Conservation (phyloP, 2,888 invertebrate species). For the Dasysyrphus tricinctus region DNA sequence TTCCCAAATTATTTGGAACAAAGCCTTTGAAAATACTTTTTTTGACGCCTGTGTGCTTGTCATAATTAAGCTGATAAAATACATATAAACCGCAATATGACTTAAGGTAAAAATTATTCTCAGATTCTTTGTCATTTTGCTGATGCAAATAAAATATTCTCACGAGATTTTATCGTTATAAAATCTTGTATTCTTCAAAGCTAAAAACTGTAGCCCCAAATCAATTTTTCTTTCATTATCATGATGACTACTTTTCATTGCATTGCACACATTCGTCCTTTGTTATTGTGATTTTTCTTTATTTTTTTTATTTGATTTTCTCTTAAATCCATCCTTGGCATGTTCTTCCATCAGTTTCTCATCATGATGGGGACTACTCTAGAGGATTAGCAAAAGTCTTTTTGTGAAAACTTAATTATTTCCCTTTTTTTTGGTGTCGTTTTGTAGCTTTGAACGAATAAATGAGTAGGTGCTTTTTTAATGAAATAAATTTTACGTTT, state of each 20-base stretch:
- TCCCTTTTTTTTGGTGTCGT: conserved; percentile 13
- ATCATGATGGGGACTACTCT: conserved; percentile 16
- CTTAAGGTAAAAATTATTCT: neutral
- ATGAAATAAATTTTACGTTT: conserved; percentile 63
- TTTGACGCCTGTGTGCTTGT: neutral
- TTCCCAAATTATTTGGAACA: neutral
- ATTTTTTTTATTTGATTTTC: neutral
- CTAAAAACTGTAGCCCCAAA: conserved; percentile 9
- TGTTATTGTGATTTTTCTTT: neutral
- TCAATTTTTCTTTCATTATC: conserved; percentile 35
- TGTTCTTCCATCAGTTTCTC: conserved; percentile 27
- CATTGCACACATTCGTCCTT: conserved; percentile 24
- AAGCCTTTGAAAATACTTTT: neutral
- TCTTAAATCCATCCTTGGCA: conserved; percentile 30
- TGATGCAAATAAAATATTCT: conserved; percentile 8
- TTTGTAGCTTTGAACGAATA: conserved; percentile 27
- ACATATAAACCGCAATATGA: neutral
- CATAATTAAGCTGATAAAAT: neutral
- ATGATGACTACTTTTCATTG: conserved; percentile 24
- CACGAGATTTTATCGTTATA: neutral
- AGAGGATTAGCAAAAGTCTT: conserved; percentile 42
- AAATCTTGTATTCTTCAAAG: neutral
- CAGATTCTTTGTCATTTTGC: neutral
- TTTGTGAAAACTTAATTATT: conserved; percentile 63
- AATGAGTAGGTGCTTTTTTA: conserved; percentile 56